phyloP scores from a whole-genome alignment of 2,797 vertebrate genomes.

The Triplophysa bombifrons region DNA sequence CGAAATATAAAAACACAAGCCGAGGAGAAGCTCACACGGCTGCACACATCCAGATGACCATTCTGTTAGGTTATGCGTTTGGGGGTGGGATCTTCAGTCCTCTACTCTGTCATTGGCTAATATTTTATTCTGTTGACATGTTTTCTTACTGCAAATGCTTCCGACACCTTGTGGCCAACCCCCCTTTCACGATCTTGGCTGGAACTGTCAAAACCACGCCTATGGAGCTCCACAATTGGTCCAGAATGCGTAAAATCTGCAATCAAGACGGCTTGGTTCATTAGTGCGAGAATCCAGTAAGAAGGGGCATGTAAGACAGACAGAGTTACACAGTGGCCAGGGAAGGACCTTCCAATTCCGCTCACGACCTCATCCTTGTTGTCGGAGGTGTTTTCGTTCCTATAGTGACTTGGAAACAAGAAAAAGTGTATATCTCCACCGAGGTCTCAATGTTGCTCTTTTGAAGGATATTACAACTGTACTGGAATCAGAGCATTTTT shows the following conservation, averaged over 20 bases:
- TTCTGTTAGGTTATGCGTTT: conserved; percentile 62
- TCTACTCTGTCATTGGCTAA: conserved; percentile 82
- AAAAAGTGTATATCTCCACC: conserved; percentile 26
- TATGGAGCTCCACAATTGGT: conserved; percentile 85
- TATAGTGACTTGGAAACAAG: conserved; percentile 19
- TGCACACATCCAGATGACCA: conserved; percentile 53
- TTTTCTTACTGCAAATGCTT: conserved; percentile 82
- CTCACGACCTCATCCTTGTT: conserved; percentile 56
- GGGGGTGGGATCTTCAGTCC: conserved; percentile 70
- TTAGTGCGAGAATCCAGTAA: conserved; percentile 79
- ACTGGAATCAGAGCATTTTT: conserved; percentile 46
- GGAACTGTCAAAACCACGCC: conserved; percentile 86
- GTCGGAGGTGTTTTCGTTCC: conserved; percentile 39
- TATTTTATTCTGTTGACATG: conserved; percentile 88
- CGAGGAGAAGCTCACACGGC: conserved; percentile 54
- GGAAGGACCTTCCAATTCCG: conserved; percentile 72
- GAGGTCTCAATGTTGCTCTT: conserved; percentile 43
- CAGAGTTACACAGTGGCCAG: conserved; percentile 77
- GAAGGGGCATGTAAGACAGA: conserved; percentile 81
- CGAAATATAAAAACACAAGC: conserved; percentile 11
- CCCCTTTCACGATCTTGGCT: conserved; percentile 71
- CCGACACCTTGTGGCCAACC: conserved; percentile 77
- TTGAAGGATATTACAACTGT: conserved; percentile 53
- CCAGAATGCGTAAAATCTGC: conserved; percentile 86
- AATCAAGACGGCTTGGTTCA: conserved; percentile 85